Evolutionary conservation across 2,113 vertebrate genomes (phyloP).

Genomic region (Poeciliopsis turrubarensis): DNA sequence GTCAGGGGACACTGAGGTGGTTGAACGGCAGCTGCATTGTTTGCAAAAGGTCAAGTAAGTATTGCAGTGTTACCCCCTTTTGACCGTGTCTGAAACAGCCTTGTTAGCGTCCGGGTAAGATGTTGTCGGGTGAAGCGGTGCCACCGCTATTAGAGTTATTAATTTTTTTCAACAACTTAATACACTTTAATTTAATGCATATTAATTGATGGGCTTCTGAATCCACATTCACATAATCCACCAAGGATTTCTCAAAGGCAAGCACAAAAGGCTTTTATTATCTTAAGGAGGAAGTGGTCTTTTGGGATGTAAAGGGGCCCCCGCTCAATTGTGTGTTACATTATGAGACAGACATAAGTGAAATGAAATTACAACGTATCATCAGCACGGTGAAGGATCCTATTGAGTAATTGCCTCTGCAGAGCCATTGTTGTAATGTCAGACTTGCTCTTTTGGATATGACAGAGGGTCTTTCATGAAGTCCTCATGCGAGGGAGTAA

Average conservation of each 20-base stretch:
- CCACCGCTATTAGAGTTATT: constrained; percentile 71
- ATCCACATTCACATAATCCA: constrained; percentile 70
- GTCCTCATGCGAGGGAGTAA: constrained; percentile 44
- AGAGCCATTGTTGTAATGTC: constrained; percentile 68
- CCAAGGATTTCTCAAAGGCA: constrained; percentile 78
- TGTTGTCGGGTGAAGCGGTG: constrained; percentile 35
- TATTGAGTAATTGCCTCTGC: constrained; percentile 68
- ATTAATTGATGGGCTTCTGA: constrained; percentile 77
- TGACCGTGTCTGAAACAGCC: constrained; percentile 27
- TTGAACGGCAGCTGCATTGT: constrained; percentile 42
- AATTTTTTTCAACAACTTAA: constrained; percentile 76
- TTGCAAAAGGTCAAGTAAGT: constrained; percentile 53
- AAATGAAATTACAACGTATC: constrained; percentile 80
- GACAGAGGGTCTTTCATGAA: constrained; percentile 35
- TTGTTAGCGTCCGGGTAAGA: constrained; percentile 37
- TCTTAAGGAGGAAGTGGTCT: constrained; percentile 76
- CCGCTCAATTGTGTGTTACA: constrained; percentile 69
- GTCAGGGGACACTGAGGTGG: constrained; percentile 33
- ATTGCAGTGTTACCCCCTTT: constrained; percentile 21
- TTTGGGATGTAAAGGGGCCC: constrained; percentile 67
- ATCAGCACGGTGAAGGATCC: constrained; percentile 63
- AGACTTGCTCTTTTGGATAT: constrained; percentile 56
- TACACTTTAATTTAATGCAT: constrained; percentile 77
- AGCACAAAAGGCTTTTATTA: constrained; percentile 77
- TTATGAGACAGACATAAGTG: constrained; percentile 74